Base-by-base conservation (phyloP, 2,113 vertebrate genomes). In the Phodopus roborovskii region DNA sequence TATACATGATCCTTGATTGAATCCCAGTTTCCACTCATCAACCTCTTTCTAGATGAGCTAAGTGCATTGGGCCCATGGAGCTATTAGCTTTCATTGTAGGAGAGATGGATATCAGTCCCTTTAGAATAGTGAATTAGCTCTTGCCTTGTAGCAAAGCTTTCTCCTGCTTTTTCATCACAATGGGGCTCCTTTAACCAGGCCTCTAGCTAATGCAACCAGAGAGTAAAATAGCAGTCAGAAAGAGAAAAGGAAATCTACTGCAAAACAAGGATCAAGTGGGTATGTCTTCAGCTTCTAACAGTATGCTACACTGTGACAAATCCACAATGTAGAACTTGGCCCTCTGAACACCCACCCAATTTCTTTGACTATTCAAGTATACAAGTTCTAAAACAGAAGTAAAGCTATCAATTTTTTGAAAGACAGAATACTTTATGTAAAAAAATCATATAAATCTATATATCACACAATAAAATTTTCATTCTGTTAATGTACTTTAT, bases 1-100 rank as follows among this genome's bases (percentile, higher is more conserved):
- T 97, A 96, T 94, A 87, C 53, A 71, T 94, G 94, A 98, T 98
- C 81, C 95, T 97, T 97, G 88, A 97, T 92, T 97, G 97, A 98
- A 98, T 98, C 88, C 96, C 97, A 98, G 71, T 96, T 97, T 97
- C 95, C 94, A 97, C 94, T 95, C 95, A 97, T 97, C 97, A 98
- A 68, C 96, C 96, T 98, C 97, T 98, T 98, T 84, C 95, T 97
- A 98, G 97, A 98, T 98, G 98, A 98, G 98, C 98, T 98, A 96
- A 98, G 98, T 98, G 98, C 97, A 98, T 97, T 98, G 98, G 95
- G 97, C 96, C 97, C 98, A 98, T 96, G 97, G 98, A 98, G 95
- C 97, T 97, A 98, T 98, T 98, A 98, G 96, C 96, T 98, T 98
- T 98, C 98, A 98, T 96, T 98, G 98, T 98, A 98, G 97, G 94